Conservation (phyloP, 1,140 invertebrate genomes). For the Zaprionus nigranus region DNA sequence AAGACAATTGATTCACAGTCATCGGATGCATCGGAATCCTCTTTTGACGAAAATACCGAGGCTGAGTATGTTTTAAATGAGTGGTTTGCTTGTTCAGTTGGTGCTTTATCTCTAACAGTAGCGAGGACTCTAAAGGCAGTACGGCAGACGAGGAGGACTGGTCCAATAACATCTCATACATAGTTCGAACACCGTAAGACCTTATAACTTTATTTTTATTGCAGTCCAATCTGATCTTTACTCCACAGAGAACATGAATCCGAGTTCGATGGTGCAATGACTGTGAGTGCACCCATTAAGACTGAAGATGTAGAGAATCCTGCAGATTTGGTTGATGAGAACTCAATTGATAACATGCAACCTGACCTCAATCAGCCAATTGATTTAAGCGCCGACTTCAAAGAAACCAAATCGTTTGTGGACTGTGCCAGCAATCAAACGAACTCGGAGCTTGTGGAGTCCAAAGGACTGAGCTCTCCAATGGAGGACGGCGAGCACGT, state of each 20-base stretch:
- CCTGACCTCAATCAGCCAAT: background rate
- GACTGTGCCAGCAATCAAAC: background rate
- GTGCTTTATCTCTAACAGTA: background rate
- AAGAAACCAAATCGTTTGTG: background rate
- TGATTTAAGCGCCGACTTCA: background rate
- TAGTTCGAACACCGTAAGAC: conserved; percentile 42
- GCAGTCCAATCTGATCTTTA: background rate
- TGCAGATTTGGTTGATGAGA: background rate
- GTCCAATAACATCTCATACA: conserved; percentile 45
- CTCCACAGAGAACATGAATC: conserved; percentile 6
- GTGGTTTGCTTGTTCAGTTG: background rate
- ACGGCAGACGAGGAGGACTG: conserved; percentile 41
- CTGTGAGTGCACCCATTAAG: background rate
- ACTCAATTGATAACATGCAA: background rate
- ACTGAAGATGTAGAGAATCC: background rate
- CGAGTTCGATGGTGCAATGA: background rate
- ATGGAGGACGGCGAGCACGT: background rate
- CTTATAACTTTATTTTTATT: background rate
- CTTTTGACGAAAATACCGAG: background rate
- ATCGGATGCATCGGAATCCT: conserved; percentile 9
- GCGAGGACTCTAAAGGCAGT: conserved; percentile 7
- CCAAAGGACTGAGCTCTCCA: background rate
- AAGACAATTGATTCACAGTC: background rate
- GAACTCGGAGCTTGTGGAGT: background rate
- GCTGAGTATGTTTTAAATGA: conserved; percentile 16